phyloP scores from a whole-genome alignment of 2,888 invertebrate species.

The Drosophila putrida region DNA sequence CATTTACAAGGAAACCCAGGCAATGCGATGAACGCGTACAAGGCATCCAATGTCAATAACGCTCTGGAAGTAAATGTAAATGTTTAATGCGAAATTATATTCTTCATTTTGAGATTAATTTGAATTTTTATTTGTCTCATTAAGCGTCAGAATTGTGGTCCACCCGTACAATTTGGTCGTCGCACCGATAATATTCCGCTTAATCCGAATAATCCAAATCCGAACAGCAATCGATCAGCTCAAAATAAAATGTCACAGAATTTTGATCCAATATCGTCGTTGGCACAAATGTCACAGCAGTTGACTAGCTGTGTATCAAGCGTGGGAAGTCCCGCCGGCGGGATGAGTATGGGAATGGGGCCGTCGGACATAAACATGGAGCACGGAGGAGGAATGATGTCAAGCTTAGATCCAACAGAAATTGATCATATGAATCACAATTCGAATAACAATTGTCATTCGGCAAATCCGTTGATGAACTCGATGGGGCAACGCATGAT shows the following conservation, averaged over 20 bases:
- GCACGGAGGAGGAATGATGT: slow-evolving; percentile 71
- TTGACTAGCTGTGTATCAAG: slow-evolving; percentile 90
- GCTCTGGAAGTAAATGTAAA: slow-evolving; percentile 53
- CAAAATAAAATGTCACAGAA: slow-evolving; percentile 88
- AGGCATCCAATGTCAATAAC: slow-evolving; percentile 60
- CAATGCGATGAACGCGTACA: slow-evolving; percentile 63
- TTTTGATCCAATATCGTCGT: slow-evolving; percentile 96
- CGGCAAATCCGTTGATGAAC: slow-evolving; percentile 85
- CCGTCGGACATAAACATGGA: slow-evolving; percentile 79
- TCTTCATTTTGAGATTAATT: background rate
- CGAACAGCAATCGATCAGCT: slow-evolving; percentile 86
- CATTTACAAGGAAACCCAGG: slow-evolving; percentile 65
- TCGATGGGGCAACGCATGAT: slow-evolving; percentile 86
- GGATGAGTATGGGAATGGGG: slow-evolving; percentile 61
- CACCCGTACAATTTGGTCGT: slow-evolving; percentile 82
- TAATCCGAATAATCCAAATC: slow-evolving; percentile 87
- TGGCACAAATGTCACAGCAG: slow-evolving; percentile 98
- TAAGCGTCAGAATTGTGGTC: slow-evolving; percentile 71
- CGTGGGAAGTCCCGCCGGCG: slow-evolving; percentile 73
- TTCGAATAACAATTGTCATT: slow-evolving; percentile 68
- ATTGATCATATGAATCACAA: slow-evolving; percentile 80
- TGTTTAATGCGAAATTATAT: background rate
- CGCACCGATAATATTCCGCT: slow-evolving; percentile 88
- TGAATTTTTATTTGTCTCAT: background rate
- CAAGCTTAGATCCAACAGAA: slow-evolving; percentile 82